Evolutionary conservation across 2,888 invertebrate species (phyloP), one percentile per base, ranked within the genome.

Genomic region (Neuroscelio doddi): DNA sequence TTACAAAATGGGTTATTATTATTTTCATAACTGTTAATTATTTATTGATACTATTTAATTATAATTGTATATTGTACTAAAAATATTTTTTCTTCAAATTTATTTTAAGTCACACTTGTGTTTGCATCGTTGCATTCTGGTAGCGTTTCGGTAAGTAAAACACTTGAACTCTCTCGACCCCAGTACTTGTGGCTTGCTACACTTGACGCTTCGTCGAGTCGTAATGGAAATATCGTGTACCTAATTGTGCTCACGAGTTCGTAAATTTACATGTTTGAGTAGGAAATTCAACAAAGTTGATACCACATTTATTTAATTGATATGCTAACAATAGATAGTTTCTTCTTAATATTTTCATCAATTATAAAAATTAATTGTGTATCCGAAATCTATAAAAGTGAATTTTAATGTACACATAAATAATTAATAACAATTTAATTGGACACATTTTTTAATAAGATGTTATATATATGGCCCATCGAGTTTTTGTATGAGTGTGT

Each of bases 201-300:
- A 65, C 62, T 65, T 68, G 62, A 68, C 62, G 58, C 68, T 61
- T 64, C 47, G 55, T 39, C 64, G 57, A 62, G 51, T 55, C 41
- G 62, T 62, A 68, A 68, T 68, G 68, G 64, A 68, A 68, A 68
- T 68, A 62, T 53, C 64, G 46, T 68, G 68, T 68, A 62, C 32
- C 56, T 52, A 53, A 63, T 55, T 59, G 50, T 47, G 45, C 55
- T 49, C 41, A 34, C 30, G 56, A 15, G 42, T 46, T 27, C 42
- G 49, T 45, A 26, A 29, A 53, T 53, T 29, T 38, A 36, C 9
- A 55, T n/a, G 17, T 38, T 38, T 30, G 10, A 3, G 10, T 3
- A 30, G 30, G 30, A 9, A 30, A 30, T 38, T 14, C 14, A 3
- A 14, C 14, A 5, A 15, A 21, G 3, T 5, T 5, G 21, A 21